These are phyloP conservation scores for Pavo muticus DNA, from an alignment of 2,113 vertebrate species.

Conservation along the genomic window DNA sequence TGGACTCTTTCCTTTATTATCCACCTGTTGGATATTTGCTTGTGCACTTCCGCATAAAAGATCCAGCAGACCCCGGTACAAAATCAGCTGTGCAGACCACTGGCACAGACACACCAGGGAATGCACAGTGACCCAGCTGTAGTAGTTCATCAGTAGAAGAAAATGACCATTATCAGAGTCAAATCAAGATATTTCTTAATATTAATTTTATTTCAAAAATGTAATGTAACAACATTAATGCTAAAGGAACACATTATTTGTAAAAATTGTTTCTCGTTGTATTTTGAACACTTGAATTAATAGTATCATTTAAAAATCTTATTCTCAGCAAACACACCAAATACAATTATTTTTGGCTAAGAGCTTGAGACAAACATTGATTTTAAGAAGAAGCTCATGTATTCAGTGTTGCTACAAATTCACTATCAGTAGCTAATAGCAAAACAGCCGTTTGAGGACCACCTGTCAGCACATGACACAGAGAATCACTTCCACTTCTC, in stretches of 20 bases:
- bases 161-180: not conserved
- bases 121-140: not conserved
- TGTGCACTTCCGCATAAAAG: not conserved
- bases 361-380: not conserved
- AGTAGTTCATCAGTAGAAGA: not conserved
- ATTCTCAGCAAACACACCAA: not conserved
- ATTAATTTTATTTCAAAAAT: not conserved
- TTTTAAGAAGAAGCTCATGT: not conserved
- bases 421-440: not conserved
- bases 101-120: not conserved
- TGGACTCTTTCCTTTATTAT: not conserved
- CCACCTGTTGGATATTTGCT: not conserved
- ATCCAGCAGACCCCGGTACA: not conserved
- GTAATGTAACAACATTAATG: not conserved
- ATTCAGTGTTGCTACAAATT: not conserved
- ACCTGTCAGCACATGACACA: not conserved
- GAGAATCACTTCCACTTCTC: not conserved
- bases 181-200: not conserved
- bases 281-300: not conserved
- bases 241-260: not conserved
- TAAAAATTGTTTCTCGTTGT: not conserved
- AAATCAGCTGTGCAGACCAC: not conserved
- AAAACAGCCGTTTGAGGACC: not conserved
- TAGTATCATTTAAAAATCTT: not conserved
- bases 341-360: not conserved